A percentile compares a stretch with the other conserved stretches of the same genome.
phyloP scores from a whole-genome alignment of 1,140 invertebrate genomes.

The Lordiphosa clarofinis region DNA sequence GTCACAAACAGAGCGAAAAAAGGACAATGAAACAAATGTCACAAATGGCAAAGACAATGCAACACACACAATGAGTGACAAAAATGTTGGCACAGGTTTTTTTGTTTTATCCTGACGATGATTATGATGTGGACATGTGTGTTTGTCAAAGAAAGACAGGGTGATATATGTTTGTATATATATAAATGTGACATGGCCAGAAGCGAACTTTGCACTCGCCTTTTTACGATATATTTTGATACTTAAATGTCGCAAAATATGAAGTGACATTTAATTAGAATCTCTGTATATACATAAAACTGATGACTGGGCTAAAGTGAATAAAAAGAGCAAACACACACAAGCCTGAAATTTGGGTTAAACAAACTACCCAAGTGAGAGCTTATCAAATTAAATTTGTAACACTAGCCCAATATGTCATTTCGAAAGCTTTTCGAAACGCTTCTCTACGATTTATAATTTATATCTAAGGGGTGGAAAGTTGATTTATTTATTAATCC shows the following conservation, averaged over 20 bases:
- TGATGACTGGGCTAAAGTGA: slow-evolving; percentile 41
- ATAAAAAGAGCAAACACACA: slow-evolving; percentile 1
- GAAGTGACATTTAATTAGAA: slow-evolving; percentile 58
- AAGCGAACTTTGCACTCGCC: slow-evolving; percentile 12
- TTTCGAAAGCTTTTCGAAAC: slow-evolving; percentile 4
- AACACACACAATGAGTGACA: slow-evolving; percentile 17
- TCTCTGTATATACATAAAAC: slow-evolving; percentile 16
- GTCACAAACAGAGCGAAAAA: slow-evolving; percentile 35
- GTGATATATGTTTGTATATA: slow-evolving; percentile 10
- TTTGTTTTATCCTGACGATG: slow-evolving; percentile 21
- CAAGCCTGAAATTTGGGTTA: slow-evolving; percentile 13
- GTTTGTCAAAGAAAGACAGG: slow-evolving; percentile 46
- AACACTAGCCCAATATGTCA: slow-evolving; percentile 9
- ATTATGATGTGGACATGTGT: slow-evolving; percentile 36
- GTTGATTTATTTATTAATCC: slow-evolving; percentile 37
- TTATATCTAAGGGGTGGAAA: slow-evolving; percentile 15
- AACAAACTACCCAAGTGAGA: slow-evolving; percentile 3
- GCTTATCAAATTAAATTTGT: slow-evolving; percentile 35
- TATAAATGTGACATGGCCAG: slow-evolving; percentile 43
- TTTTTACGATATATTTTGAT: slow-evolving; percentile 29
- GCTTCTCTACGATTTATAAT: slow-evolving; percentile 22
- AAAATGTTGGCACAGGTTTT: slow-evolving; percentile 55
- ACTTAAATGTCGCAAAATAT: slow-evolving; percentile 32
- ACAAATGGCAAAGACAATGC: slow-evolving; percentile 14
- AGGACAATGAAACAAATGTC: slow-evolving; percentile 37